Evolutionary conservation across 1,140 invertebrate species (phyloP), one percentile per base, ranked within the genome.

Genomic region (Drosophila ambigua): DNA sequence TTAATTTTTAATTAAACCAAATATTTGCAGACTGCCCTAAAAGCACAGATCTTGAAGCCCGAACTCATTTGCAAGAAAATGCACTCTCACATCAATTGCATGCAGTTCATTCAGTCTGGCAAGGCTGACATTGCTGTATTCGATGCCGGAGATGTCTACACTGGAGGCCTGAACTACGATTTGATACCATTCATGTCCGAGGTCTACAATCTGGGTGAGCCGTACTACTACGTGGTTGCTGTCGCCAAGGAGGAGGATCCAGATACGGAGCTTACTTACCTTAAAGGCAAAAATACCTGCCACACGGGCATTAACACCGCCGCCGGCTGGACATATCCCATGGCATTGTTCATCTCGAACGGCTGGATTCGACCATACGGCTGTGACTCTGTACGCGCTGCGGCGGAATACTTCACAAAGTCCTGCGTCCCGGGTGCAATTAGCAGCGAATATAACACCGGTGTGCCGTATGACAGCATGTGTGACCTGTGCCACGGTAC

Each of bases 71-170:
- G 98, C 91, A 94, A 97, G 72, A 96, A 96, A 90, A 97, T 94
- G 5, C 94, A 96, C 66, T 98, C 96, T 77, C 95, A 98, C 31
- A 95, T 97, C 9, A 95, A 97, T 82, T 99, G 98, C 90, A 99
- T 99, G 97, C 95, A 97, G 69, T 93, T 94, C 6, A 96, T 96
- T 84, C 94, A 93, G 91, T 92, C 94, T 90, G 96, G 97, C 93
- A 93, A 93, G 43, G 96, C 97, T n/a, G 98, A 99, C 92, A 95
- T 98, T 13, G 93, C 96, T 41, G 94, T 98, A 2, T 93, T 99
- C 15, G 98, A 99, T 92, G 96, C 98, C 4, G 97, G 97, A 6
- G 98, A 99, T 92, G 96, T 98, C 52, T 98, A 99, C 87, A 97
- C 97, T 39, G 98, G 96, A 39, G 98, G 98, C 1, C 91, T 96